Base-by-base conservation (phyloP, 1,140 invertebrate species). In the Trypoxylus dichotomus region DNA sequence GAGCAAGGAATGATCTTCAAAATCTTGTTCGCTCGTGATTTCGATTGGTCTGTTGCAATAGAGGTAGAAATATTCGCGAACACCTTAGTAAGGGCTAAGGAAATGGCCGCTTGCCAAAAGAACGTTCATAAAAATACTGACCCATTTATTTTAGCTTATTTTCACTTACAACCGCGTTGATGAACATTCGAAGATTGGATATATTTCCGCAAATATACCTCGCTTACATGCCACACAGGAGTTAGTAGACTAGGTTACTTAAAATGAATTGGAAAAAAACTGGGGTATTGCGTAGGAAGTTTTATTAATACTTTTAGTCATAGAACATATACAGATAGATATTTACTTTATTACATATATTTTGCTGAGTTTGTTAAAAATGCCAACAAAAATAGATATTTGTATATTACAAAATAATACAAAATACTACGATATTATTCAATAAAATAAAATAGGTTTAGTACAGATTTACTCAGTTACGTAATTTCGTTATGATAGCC, bases 71-170 rank as follows among this genome's bases (percentile, higher is more conserved):
- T 24, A 63, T 63, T 19, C 60, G 60, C 3, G 60, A 24, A 19
- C 60, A 63, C 19, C 60, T 63, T 13, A 63, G 19, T 19, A 63
- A 63, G 60, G 60, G 60, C 60, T 27, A 19, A 63, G 60, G 60
- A 63, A 63, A 63, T 63, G 60, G 60, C 60, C 7, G 10, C 10
- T 11, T 27, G 60, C 60, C 60, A 63, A 27, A 63, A 63, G 32
- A 63, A 25, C 21, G 21, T 19, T 63, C 60, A 24, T 63, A 63
- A 63, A 63, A 63, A 63, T 63, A 63, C 60, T 63, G 60, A 63
- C 60, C 60, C 60, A 63, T 63, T 63, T 63, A 63, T 63, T 1
- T 63, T 21, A 13, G 24, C 60, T 63, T 63, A 63, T 63, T 63
- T 63, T 63, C n/a, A 63, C 60, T 11, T 63, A 58, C n/a, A 47